phyloP scores from a whole-genome alignment of 2,888 invertebrate species.

The Cryptocephalus moraei region DNA sequence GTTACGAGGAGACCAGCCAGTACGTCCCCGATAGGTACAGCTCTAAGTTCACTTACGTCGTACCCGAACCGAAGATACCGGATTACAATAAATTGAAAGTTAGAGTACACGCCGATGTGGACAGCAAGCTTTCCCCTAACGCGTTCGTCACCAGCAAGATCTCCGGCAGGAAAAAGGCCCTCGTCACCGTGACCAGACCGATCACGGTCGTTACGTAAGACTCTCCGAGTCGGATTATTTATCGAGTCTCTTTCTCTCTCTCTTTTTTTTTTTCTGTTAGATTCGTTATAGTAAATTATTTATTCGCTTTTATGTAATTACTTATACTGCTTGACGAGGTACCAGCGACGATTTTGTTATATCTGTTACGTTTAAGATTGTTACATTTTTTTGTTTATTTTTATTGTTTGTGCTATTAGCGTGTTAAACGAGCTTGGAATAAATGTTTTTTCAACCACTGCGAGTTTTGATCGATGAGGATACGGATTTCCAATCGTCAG shows the following conservation, averaged over 20 bases:
- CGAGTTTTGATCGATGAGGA: too few species aligned
- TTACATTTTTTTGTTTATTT: not conserved
- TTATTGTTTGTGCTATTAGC: too few species aligned
- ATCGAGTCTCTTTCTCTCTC: too few species aligned
- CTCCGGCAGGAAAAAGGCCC: not conserved
- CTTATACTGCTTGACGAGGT: not conserved
- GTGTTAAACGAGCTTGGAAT: too few species aligned
- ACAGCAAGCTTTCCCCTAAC: conserved; percentile 26
- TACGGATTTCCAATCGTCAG: too few species aligned
- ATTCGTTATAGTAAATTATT: not conserved
- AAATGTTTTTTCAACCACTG: too few species aligned
- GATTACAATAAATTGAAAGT: conserved; percentile 19
- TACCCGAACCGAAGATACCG: conserved; percentile 12
- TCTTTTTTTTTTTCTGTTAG: not conserved
- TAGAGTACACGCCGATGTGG: conserved; percentile 16
- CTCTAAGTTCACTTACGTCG: conserved; percentile 13
- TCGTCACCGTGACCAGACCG: not conserved
- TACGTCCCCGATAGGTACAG: conserved; percentile 22
- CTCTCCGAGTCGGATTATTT: too few species aligned
- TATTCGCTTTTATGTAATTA: not conserved
- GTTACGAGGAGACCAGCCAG: not conserved
- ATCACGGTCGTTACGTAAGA: too few species aligned
- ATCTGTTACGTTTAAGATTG: not conserved
- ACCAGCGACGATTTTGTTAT: not conserved
- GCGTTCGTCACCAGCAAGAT: conserved; percentile 17